phyloP scores from a whole-genome alignment of 2,797 vertebrate species.

The Sebastes hopkinsi region DNA sequence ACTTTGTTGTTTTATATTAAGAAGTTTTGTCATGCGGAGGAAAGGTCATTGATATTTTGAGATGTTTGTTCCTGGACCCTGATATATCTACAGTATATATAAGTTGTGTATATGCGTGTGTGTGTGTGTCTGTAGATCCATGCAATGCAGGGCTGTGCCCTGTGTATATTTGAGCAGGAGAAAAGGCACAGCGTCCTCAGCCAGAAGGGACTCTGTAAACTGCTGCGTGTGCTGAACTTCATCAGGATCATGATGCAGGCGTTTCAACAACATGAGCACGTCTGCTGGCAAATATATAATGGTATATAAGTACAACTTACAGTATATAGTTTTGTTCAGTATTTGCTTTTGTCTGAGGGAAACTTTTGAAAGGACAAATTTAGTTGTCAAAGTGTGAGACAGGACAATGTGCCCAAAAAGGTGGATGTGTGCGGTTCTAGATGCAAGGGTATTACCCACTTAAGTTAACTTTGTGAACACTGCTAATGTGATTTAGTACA shows the following conservation, averaged over 20 bases:
- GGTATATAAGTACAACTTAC: constrained; percentile 75
- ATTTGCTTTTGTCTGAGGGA: not conserved
- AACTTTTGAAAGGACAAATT: not conserved
- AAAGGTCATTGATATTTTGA: not conserved
- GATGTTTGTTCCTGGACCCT: not conserved
- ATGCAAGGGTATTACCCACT: not conserved
- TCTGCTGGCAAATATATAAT: constrained; percentile 92
- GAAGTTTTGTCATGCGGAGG: not conserved
- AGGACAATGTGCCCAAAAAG: not conserved
- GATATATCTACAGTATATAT: not conserved
- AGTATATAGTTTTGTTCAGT: not conserved
- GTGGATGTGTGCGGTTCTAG: not conserved
- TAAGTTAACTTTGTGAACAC: not conserved
- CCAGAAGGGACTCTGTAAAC: constrained; percentile 79
- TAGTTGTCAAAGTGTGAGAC: not conserved
- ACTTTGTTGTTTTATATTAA: not conserved
- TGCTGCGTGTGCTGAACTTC: constrained; percentile 85
- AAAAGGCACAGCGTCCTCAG: constrained; percentile 76
- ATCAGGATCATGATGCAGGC: constrained; percentile 89
- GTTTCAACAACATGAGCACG: constrained; percentile 86
- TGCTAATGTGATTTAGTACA: not conserved
- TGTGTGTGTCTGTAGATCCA: constrained; percentile 78
- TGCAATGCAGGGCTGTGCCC: constrained; percentile 85
- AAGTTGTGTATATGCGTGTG: constrained; percentile 12
- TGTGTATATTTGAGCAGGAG: constrained; percentile 88